Conservation (phyloP, 2,888 invertebrate genomes). For the Leptopilina myrica region DNA sequence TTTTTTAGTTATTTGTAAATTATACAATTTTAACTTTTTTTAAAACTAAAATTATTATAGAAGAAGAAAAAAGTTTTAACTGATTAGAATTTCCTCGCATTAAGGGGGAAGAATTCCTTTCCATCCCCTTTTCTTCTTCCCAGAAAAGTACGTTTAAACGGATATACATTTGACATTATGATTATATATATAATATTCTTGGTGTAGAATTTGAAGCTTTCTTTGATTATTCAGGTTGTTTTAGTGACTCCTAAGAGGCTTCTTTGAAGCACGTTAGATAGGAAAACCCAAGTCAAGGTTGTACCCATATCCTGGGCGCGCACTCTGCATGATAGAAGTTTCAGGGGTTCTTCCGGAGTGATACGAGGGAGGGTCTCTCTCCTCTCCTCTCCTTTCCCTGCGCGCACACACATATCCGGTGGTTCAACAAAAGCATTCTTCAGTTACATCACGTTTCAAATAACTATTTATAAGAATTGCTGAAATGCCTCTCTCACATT, state of each 20-base stretch:
- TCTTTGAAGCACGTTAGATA: constrained; percentile 51
- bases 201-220: constrained; percentile 19
- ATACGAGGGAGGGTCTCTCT: constrained; percentile 45
- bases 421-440: constrained; percentile 21
- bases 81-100: no score
- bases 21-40: no score
- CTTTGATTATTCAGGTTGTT: constrained; percentile 2
- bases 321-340: constrained; percentile 62
- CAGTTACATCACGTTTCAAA: constrained; percentile 15
- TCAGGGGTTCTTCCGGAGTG: constrained; percentile 53
- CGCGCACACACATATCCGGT: constrained; percentile 8
- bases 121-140: no score
- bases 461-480: constrained; percentile 17
- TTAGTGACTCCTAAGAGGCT: constrained; percentile 35
- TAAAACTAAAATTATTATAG: no score
- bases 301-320: constrained; percentile 55
- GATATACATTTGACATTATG: background rate
- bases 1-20: no score
- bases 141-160: no score
- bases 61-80: no score
- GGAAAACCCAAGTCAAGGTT: constrained; percentile 57
- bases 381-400: background rate
- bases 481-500: background rate
- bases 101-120: no score
- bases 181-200: background rate